Base-by-base conservation (phyloP, 2,113 vertebrate genomes). In the Spheniscus mendiculus region DNA sequence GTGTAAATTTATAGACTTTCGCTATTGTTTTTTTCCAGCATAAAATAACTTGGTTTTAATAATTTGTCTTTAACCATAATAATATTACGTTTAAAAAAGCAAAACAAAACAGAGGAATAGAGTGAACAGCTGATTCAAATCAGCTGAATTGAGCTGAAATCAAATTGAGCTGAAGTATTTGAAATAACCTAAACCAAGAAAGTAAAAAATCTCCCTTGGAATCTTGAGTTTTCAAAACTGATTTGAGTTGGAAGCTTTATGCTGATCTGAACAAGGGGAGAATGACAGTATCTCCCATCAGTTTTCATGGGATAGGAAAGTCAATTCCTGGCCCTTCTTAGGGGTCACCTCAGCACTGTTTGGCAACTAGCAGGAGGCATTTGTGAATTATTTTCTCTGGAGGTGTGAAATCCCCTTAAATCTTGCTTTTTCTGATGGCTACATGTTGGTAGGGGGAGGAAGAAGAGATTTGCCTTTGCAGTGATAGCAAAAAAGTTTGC, bases 381-480 rank as follows among this genome's bases (percentile, higher is more conserved):
- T 49, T 58, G 42, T 40, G 49, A 34, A 34, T 18, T 63, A 4
- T 66, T 69, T 72, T 90, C 50, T 58, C 56, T 49, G 42, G 6
- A 66, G 70, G 3, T 42, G 22, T 71, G 49, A 89, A 91, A 87
- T 50, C 15, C 26, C 16, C 72, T 74, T 49, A 69, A 77, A 63
- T 71, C 7, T 52, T 63, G 11, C 1, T 81, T 78, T 82, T 78
- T 77, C 45, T 81, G 23, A 19, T 50, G 67, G 26, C 18, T 94
- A 15, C 2, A 0, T 40, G 32, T 52, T 87, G 69, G 11, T 29
- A 45, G 5, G 13, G 30, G 30, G 21, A 80, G 34, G 56, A 87
- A 91, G 69, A 83, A 23, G 55, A 67, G 59, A 27, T 87, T 63
- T 92, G 26, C n/a, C n/a, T 92, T 87, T 67, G 69, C 61, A 63